phyloP scores from a whole-genome alignment of 1,140 invertebrate genomes.

The Zophobas atratus region DNA sequence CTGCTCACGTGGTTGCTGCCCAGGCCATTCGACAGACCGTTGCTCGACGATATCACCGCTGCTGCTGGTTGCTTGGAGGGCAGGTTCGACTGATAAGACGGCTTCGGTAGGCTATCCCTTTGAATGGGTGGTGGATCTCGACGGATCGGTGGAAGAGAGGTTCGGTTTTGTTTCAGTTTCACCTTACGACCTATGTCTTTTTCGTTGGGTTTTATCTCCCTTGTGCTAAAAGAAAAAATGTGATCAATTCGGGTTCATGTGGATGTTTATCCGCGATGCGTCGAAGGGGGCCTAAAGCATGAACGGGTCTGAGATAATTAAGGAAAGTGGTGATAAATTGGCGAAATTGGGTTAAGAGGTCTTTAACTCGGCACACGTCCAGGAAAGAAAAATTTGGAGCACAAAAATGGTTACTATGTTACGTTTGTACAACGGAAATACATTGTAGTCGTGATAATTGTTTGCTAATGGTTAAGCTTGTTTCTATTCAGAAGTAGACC shows the following conservation, averaged over 20 bases:
- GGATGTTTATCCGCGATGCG: no score
- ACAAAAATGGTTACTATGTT: no score
- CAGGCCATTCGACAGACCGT: constrained; percentile 66
- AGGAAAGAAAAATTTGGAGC: no score
- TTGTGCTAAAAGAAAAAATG: constrained; percentile 77
- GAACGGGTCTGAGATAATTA: no score
- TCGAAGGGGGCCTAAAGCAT: no score
- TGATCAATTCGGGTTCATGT: neutral
- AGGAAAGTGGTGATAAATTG: no score
- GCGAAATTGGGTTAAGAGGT: no score
- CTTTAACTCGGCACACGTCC: no score
- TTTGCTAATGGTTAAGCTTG: no score
- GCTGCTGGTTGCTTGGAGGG: constrained; percentile 35
- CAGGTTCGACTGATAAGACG: constrained; percentile 60
- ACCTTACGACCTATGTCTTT: constrained; percentile 88
- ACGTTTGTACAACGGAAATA: no score
- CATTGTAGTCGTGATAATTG: no score
- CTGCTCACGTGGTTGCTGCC: constrained; percentile 66
- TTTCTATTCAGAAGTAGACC: no score
- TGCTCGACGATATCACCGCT: constrained; percentile 61
- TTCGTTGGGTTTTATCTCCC: constrained; percentile 92
- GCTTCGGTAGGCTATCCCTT: constrained; percentile 61
- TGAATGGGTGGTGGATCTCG: constrained; percentile 62
- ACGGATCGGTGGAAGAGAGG: constrained; percentile 61
- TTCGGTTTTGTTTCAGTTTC: constrained; percentile 75